Percentiles rank a stretch among this genome's conserved stretches.
Conservation (phyloP, 2,888 invertebrate genomes). For the Minunthozetes semirufus region DNA sequence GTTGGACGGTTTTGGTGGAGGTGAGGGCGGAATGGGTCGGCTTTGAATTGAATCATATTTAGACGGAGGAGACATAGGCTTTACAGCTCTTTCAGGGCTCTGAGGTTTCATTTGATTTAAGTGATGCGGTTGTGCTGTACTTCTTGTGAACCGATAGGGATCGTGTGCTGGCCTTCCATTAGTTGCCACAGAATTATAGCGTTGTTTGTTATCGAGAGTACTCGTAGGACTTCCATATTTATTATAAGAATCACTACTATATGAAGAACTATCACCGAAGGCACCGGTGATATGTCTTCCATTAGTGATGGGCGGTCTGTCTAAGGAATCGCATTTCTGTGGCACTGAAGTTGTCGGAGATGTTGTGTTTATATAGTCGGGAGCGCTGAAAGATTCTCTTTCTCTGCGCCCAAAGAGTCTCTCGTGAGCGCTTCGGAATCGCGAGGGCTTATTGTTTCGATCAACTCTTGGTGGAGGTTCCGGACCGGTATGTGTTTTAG, state of each 20-base stretch:
- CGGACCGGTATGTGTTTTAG: conserved; percentile 46
- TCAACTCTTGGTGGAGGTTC: conserved; percentile 79
- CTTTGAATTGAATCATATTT: neutral
- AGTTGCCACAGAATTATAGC: conserved; percentile 32
- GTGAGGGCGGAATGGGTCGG: conserved; percentile 36
- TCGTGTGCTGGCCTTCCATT: conserved; percentile 49
- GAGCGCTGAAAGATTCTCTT: conserved; percentile 27
- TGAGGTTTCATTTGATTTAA: neutral
- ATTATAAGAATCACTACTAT: conserved; percentile 50
- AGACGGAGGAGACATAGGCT: conserved; percentile 7
- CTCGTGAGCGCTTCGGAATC: conserved; percentile 43
- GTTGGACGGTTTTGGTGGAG: conserved; percentile 39
- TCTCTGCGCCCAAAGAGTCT: conserved; percentile 41
- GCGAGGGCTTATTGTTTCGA: conserved; percentile 65
- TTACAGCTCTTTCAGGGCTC: conserved; percentile 24
- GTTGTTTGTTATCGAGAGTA: conserved; percentile 33
- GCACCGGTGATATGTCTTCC: conserved; percentile 26
- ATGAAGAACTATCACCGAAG: conserved; percentile 65
- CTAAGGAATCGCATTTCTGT: conserved; percentile 40
- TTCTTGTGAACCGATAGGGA: conserved; percentile 61
- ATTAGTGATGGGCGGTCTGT: conserved; percentile 34
- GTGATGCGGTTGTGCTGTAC: conserved; percentile 58
- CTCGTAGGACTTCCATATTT: conserved; percentile 43
- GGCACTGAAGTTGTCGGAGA: conserved; percentile 22
- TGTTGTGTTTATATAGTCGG: conserved; percentile 43